Percentiles rank a stretch among this genome's conserved stretches.
These are phyloP conservation scores for Chelonus formosanus DNA, from an alignment of 2,888 invertebrate species.

Conservation along the genomic window DNA sequence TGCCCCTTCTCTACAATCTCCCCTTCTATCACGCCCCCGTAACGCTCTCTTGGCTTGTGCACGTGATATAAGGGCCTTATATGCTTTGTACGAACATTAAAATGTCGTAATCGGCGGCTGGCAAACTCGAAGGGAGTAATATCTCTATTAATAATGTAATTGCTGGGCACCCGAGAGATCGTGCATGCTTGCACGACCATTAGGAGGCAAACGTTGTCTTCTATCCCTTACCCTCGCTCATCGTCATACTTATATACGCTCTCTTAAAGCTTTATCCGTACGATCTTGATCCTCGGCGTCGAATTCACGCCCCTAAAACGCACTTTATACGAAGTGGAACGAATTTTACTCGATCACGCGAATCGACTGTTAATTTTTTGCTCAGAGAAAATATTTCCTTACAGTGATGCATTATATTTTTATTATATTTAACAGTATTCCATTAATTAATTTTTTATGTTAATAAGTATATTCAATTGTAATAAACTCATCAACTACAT, in stretches of 20 bases:
- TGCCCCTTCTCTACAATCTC: constrained; percentile 14
- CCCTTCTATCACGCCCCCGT: constrained; percentile 20
- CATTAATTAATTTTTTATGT: no score
- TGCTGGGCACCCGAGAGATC: constrained; percentile 53
- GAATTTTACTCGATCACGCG: constrained; percentile 25
- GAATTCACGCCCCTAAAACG: constrained; percentile 17
- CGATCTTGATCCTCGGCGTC: constrained; percentile 11
- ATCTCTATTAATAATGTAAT: constrained; percentile 63
- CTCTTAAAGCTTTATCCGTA: constrained; percentile 6
- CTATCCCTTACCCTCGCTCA: background rate
- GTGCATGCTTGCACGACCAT: constrained; percentile 50
- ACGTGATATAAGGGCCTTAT: constrained; percentile 21
- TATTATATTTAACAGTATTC: no score
- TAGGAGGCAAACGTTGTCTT: constrained; percentile 39
- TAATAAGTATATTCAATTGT: no score
- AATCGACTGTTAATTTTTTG: constrained; percentile 22
- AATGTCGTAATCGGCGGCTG: constrained; percentile 54
- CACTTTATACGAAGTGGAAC: constrained; percentile 21
- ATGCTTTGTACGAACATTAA: constrained; percentile 46
- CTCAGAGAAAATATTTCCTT: no score
- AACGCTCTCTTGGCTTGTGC: constrained; percentile 19
- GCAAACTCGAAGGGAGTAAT: constrained; percentile 51
- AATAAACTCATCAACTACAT: no score
- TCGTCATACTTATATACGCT: constrained; percentile 1
- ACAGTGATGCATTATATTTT: no score